Base-by-base conservation (phyloP, 1,140 invertebrate species). In the Philotrypesis tridentata region DNA sequence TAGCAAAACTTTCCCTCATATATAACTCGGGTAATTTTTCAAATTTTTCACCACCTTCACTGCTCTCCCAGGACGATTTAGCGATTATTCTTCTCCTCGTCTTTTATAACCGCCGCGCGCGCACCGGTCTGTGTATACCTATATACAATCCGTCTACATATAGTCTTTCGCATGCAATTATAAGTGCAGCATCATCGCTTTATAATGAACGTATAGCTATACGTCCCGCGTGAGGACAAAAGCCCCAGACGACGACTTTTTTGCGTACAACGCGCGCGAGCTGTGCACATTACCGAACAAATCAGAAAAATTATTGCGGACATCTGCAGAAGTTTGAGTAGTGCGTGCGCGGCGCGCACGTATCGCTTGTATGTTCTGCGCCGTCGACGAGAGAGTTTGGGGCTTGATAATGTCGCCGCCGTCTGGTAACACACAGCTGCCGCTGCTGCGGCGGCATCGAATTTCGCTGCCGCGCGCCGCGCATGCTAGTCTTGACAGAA, bases 291-390 rank as follows among this genome's bases (percentile, higher is more conserved):
- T n/a, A n/a, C n/a, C n/a, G n/a, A n/a, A n/a, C n/a, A n/a, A n/a
- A n/a, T n/a, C n/a, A n/a, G n/a, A n/a, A n/a, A n/a, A 77, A 77
- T 77, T 65, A 29, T 43, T 21, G 33, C 33, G n/a, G 6, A 77
- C 60, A 48, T 65, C 61, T 77, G 61, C 61, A 29, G 8, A 27
- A 29, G 33, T 17, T 17, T 43, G 31, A 23, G 21, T 21, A 17
- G 27, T 61, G 31, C 21, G 31, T 75, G 67, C 29, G 40, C 40
- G 9, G 2, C 25, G 23, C 8, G 31, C 14, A 8, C n/a, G 43
- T 31, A 75, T 55, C 48, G 7, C 65, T 60, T 1, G n/a, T n/a
- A n/a, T n/a, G n/a, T n/a, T n/a, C 23, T 27, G 61, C 11, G 2
- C 61, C 17, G 6, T 6, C 60, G 60, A 25, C n/a, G n/a, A n/a